phyloP scores from a whole-genome alignment of 2,113 vertebrate genomes.

The Genyomyrus donnyi region DNA sequence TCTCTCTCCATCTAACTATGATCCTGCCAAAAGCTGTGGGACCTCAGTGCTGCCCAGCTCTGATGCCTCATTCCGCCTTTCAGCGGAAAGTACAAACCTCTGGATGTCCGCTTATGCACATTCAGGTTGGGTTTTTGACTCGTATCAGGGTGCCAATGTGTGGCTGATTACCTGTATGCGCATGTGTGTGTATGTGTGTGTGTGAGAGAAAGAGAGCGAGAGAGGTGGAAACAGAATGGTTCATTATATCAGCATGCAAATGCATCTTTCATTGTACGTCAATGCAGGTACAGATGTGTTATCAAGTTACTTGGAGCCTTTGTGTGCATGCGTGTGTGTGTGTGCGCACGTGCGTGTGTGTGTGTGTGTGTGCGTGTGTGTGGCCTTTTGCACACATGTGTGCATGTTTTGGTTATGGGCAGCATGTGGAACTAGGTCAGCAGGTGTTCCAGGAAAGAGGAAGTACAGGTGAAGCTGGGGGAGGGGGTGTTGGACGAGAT shows the following conservation, averaged over 20 bases:
- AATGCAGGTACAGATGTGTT: neutral
- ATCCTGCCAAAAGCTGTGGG: neutral
- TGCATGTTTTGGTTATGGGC: neutral
- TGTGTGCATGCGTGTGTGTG: neutral
- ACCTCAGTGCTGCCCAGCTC: neutral
- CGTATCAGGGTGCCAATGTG: neutral
- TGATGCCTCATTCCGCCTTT: neutral
- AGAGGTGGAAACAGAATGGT: neutral
- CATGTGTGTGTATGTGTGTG: neutral
- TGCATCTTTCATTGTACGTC: neutral
- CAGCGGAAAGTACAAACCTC: neutral
- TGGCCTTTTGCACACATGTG: neutral
- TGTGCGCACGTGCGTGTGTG: too few relatives aligned
- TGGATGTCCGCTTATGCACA: neutral
- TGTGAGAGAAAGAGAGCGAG: neutral
- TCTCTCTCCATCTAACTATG: neutral
- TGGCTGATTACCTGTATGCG: neutral
- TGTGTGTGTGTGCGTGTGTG: neutral
- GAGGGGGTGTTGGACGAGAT: neutral
- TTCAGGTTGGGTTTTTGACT: neutral
- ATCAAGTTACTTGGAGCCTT: neutral
- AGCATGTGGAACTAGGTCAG: constrained; percentile 4
- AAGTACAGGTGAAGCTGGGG: neutral
- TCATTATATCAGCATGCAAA: constrained; percentile 11
- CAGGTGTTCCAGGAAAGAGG: neutral